Evolutionary conservation across 2,888 invertebrate species (phyloP), one percentile per base, ranked within the genome.

Genomic region (Synergus umbraculus): DNA sequence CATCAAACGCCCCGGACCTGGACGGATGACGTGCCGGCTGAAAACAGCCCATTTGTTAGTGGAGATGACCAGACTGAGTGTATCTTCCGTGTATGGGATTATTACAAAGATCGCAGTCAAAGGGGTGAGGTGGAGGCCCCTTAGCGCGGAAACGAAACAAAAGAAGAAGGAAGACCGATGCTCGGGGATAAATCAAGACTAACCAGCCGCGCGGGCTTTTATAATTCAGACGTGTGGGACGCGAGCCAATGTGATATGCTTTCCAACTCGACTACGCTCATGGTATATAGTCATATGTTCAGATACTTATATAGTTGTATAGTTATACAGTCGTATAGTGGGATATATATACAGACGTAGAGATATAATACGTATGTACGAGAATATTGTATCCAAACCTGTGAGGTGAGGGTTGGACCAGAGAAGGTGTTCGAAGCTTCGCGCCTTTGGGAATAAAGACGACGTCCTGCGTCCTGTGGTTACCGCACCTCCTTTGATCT

Each of bases 171-270:
- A 88, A 89, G 91, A 90, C 85, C 88, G 89, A 91, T 91, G 90
- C 84, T 86, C 86, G 88, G 86, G 88, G 87, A 92, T 92, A 91
- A 92, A 92, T 91, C 91, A 91, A 88, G 89, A 89, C 91, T 91
- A 91, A 91, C 90, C 90, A 91, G 91, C 88, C 88, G 86, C 85
- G 83, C 83, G 80, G 78, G 86, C 88, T 89, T 89, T 29, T 29
- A 29, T 90, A 89, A 89, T 90, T 91, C 88, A 86, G 87, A 87
- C 88, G 88, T 89, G 89, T 89, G 89, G 89, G 90, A 91, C 86
- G 89, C 82, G 78, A 63, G 60, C 29, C 63, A 63, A 60, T 60
- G 58, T 58, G 76, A 64, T 7, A 49, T 69, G 49, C 54, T 73
- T 54, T 73, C 49, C n/a, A 49, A 54, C 49, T 64, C 65, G 60